Base-by-base conservation (phyloP, 2,113 vertebrate species). In the Myiozetetes cayanensis region DNA sequence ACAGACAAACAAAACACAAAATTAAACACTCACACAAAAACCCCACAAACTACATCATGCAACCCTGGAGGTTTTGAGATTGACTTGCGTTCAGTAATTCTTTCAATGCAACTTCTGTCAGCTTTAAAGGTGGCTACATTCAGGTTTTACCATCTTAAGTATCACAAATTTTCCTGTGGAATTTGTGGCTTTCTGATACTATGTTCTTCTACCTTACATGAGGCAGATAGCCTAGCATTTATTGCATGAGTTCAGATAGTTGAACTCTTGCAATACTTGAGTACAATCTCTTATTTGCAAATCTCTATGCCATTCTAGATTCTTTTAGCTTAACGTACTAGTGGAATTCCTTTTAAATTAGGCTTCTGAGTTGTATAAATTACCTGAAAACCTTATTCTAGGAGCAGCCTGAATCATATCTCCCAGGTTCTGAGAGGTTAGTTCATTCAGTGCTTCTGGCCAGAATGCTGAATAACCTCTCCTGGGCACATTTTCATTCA, bases 1-100 rank as follows among this genome's bases (percentile, higher is more conserved):
- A 10, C 28, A 30, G 14, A 19, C 8, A 49, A 76, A 41, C 8
- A n/a, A 41, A 16, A 14, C 44, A n/a, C 24, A 58, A 78, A 82
- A n/a, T 12, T 8, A 56, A 53, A 62, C 8, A 14, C 0, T 1
- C 2, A 11, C 25, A 56, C 16, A 71, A 52, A 70, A 47, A 0
- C 7, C 10, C 12, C 21, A 33, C 35, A 2, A 5, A 70, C 19
- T 12, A 19, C 9, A 33, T 30, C 2, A 1, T 49, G 12, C 11
- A 63, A 27, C 19, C 24, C 19, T 76, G 53, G 28, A 68, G 28
- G 10, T 59, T 67, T 66, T 65, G 55, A 68, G 19, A 41, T 3
- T 31, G 10, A 55, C 24, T 62, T 3, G 0, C 1, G 0, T 77
- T 68, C 24, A 66, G 4, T 12, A 55, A 59, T 55, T 81, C 15